Percentiles rank a stretch among this genome's conserved stretches.
These are phyloP conservation scores for Tillus elongatus DNA, from an alignment of 2,888 invertebrate genomes.

Conservation along the genomic window DNA sequence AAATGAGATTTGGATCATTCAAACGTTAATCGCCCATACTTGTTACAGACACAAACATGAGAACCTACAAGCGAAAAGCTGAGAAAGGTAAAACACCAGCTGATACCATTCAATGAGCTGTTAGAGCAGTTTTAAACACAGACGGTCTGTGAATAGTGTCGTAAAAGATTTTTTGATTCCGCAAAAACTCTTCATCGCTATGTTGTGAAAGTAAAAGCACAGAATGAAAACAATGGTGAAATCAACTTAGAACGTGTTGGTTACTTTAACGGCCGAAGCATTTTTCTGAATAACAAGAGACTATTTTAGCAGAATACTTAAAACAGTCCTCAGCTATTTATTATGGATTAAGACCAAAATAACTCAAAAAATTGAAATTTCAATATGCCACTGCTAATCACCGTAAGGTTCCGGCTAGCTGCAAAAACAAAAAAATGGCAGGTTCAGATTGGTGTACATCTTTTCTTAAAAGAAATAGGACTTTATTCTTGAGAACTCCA, in stretches of 20 bases:
- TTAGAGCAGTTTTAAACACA: too few species aligned
- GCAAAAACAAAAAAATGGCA: constrained; percentile 12
- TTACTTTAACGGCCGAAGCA: too few species aligned
- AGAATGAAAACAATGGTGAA: too few species aligned
- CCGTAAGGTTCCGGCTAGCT: constrained; percentile 10
- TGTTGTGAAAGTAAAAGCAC: too few species aligned
- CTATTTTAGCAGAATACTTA: constrained; percentile 8
- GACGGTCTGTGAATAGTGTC: constrained; percentile 10
- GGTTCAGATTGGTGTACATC: constrained; percentile 10
- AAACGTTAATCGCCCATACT: too few species aligned
- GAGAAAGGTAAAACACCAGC: constrained; percentile 12
- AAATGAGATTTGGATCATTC: too few species aligned
- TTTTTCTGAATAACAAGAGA: constrained; percentile 11
- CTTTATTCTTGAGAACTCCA: constrained; percentile 13
- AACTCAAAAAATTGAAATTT: constrained; percentile 12
- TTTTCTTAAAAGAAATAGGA: constrained; percentile 12
- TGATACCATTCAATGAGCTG: constrained; percentile 10
- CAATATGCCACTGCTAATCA: constrained; percentile 10
- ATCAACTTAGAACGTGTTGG: too few species aligned
- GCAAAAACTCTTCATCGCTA: constrained; percentile 11
- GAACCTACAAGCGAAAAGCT: constrained; percentile 12
- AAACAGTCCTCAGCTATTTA: constrained; percentile 12
- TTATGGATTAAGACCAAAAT: constrained; percentile 11
- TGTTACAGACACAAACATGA: too few species aligned
- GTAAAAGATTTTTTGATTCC: constrained; percentile 12